phyloP scores from a whole-genome alignment of 1,140 invertebrate genomes.

The Brachionus plicatilis region DNA sequence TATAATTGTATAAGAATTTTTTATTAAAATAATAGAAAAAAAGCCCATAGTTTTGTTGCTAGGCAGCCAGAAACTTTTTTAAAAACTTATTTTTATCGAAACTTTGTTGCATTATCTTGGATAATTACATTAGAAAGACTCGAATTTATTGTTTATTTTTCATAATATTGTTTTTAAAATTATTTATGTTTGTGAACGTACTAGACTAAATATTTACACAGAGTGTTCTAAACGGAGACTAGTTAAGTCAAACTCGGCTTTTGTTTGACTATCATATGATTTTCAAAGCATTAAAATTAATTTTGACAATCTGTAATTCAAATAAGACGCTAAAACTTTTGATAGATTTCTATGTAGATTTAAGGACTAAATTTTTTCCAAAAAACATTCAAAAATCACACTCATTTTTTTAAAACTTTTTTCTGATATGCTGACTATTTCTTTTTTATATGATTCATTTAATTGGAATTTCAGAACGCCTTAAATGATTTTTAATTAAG shows the following conservation, averaged over 20 bases:
- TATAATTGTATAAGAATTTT: conserved; percentile 34
- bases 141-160: not conserved
- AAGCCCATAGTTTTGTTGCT: conserved; percentile 11
- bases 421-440: not conserved
- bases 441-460: not conserved
- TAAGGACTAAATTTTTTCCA: not conserved
- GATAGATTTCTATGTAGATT: not conserved
- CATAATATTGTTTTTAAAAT: not conserved
- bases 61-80: not conserved
- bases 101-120: not conserved
- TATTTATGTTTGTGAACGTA: not conserved
- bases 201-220: not conserved
- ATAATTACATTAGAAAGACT: not conserved
- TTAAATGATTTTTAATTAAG: no score
- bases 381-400: not conserved
- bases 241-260: not conserved
- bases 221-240: not conserved
- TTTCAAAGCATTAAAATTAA: not conserved
- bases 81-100: not conserved
- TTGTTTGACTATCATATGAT: not conserved
- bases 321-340: not conserved
- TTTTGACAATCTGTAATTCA: not conserved
- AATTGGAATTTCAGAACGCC: no score
- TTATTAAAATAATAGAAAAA: conserved; percentile 27
- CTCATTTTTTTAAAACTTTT: not conserved